These are phyloP conservation scores for Rhabdomys pumilio DNA, from an alignment of 2,797 vertebrate species.

Conservation along the genomic window DNA sequence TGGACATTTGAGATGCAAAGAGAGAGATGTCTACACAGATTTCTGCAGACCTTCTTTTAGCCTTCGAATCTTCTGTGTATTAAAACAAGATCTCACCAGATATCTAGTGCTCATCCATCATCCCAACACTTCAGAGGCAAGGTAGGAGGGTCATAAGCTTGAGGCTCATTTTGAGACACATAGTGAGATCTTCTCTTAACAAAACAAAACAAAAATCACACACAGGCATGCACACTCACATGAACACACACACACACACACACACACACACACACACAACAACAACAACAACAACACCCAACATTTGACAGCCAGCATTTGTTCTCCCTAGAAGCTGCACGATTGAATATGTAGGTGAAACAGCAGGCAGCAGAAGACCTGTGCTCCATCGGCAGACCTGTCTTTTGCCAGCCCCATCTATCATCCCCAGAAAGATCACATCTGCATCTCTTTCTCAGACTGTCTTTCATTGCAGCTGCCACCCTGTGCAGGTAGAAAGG, in stretches of 20 bases:
- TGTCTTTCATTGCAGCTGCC: background rate
- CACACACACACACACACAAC: background rate
- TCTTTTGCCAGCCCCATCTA: background rate
- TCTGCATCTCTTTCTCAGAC: background rate
- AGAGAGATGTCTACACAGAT: background rate
- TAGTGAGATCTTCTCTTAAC: background rate
- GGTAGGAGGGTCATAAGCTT: background rate
- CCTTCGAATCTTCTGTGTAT: background rate
- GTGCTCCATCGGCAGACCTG: background rate
- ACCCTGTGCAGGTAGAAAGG: background rate
- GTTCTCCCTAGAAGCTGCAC: background rate
- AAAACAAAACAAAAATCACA: background rate
- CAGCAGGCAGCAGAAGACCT: background rate
- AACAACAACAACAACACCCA: too few species aligned
- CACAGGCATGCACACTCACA: background rate
- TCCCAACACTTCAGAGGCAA: background rate
- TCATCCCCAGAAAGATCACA: background rate
- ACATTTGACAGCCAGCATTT: too few species aligned
- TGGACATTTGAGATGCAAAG: background rate
- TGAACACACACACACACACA: background rate
- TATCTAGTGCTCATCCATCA: background rate
- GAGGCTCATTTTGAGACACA: background rate
- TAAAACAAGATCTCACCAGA: background rate
- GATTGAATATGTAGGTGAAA: background rate
- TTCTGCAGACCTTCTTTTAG: background rate